Evolutionary conservation across 2,888 invertebrate species (phyloP).

Genomic region (Oscheius myriophilus): DNA sequence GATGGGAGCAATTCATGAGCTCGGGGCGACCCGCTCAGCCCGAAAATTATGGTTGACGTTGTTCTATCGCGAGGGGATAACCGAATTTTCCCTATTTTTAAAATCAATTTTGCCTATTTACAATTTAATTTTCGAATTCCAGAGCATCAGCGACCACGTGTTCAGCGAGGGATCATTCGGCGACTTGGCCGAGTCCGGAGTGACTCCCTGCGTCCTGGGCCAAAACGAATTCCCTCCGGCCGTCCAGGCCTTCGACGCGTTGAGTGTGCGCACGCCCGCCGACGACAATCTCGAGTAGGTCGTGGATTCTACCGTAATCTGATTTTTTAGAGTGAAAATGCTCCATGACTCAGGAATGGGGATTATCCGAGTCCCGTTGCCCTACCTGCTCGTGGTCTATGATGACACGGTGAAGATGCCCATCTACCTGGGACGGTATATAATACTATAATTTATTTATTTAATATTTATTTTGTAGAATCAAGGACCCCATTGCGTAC

Average conservation of each 20-base stretch:
- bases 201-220: slow-evolving; percentile 5
- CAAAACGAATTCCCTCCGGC: background rate
- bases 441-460: too few relatives aligned
- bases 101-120: too few relatives aligned
- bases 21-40: too few relatives aligned
- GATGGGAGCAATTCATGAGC: too few relatives aligned
- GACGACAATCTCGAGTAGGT: background rate
- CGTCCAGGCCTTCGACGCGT: slow-evolving; percentile 13
- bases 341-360: background rate
- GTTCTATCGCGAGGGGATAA: too few relatives aligned
- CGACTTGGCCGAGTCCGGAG: slow-evolving; percentile 7
- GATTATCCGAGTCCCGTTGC: slow-evolving; percentile 6
- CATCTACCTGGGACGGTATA: slow-evolving; percentile 13
- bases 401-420: slow-evolving; percentile 6
- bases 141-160: slow-evolving; percentile 14
- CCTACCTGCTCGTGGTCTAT: slow-evolving; percentile 8
- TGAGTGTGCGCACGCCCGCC: slow-evolving; percentile 1
- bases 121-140: too few relatives aligned
- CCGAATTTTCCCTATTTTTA: too few relatives aligned
- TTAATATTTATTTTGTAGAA: too few relatives aligned
- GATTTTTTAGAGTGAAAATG: background rate
- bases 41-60: too few relatives aligned
- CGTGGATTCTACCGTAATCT: background rate
- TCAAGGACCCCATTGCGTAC: too few relatives aligned
- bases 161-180: slow-evolving; percentile 19